phyloP scores from a whole-genome alignment of 2,888 invertebrate genomes.

The Sepiola atlantica region DNA sequence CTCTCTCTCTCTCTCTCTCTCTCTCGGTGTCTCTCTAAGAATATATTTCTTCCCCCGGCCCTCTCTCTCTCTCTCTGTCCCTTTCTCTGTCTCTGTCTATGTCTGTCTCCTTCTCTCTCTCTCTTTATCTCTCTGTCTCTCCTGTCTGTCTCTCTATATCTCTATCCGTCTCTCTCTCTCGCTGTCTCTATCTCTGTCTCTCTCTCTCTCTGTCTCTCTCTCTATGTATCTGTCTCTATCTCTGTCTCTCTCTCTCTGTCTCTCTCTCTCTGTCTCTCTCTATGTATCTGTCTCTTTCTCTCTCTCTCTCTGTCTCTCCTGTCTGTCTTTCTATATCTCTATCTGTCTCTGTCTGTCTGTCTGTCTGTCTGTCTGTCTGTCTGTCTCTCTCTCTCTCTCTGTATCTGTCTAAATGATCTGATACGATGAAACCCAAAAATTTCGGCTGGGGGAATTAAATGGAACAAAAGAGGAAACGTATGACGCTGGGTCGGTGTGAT shows the following conservation, averaged over 20 bases:
- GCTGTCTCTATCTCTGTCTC: neutral
- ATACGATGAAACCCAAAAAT: neutral
- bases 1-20: too few relatives aligned
- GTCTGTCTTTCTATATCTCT: neutral
- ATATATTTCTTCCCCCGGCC: too few relatives aligned
- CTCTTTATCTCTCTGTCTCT: neutral
- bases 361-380: neutral
- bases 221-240: neutral
- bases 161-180: neutral
- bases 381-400: neutral
- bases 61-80: too few relatives aligned
- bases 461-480: neutral
- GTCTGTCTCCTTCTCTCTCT: neutral
- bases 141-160: neutral
- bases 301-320: neutral
- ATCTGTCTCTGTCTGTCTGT: neutral
- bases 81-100: too few relatives aligned
- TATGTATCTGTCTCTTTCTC: neutral
- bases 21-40: too few relatives aligned
- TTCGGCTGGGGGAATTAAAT: neutral
- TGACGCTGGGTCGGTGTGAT: neutral
- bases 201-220: neutral
- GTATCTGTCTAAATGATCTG: neutral
- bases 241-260: neutral
- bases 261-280: neutral